Evolutionary conservation across 2,113 vertebrate species (phyloP).

Genomic region (Rousettus leschenaultii): DNA sequence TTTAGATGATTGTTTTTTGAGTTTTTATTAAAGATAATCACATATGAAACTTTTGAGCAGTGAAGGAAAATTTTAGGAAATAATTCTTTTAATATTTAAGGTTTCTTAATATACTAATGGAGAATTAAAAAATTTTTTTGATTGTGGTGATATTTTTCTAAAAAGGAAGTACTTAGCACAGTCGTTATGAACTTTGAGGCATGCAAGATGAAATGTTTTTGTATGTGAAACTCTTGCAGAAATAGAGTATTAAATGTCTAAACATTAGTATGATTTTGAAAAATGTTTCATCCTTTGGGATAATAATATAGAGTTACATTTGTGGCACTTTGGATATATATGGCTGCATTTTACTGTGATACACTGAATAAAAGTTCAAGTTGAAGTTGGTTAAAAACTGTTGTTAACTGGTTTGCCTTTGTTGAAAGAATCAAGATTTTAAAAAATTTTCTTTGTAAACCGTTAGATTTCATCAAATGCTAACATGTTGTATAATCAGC

Average conservation of each 20-base stretch:
- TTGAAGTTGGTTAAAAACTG: not conserved
- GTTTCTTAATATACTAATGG: not conserved
- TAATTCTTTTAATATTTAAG: not conserved
- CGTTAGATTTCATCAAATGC: not conserved
- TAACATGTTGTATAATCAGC: not conserved
- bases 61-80: not conserved
- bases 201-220: constrained; percentile 30
- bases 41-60: not conserved
- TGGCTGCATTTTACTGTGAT: not conserved
- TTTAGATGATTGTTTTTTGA: not conserved
- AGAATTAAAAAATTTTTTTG: not conserved
- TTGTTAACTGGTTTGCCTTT: not conserved
- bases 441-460: not conserved
- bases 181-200: not conserved
- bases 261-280: constrained; percentile 33
- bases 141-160: not conserved
- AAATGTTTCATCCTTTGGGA: not conserved
- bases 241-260: not conserved
- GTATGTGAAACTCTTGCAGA: not conserved
- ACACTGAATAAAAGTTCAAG: not conserved
- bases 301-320: not conserved
- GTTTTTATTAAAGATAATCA: constrained; percentile 12
- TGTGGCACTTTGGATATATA: not conserved
- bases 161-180: not conserved
- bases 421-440: constrained; percentile 1